phyloP scores from a whole-genome alignment of 2,888 invertebrate species.

The Agriotes lineatus region DNA sequence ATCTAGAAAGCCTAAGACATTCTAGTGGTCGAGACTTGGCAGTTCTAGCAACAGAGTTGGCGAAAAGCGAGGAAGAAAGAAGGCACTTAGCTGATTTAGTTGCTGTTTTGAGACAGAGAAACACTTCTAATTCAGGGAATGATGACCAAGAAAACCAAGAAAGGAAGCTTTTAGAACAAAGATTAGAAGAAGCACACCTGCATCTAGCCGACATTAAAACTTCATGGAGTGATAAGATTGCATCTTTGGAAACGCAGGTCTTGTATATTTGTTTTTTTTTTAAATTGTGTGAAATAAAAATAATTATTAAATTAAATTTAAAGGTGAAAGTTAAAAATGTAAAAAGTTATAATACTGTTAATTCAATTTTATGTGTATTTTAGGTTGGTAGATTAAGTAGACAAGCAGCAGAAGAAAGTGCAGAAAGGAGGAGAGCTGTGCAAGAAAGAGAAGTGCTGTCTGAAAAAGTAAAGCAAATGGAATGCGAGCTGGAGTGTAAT shows the following conservation, averaged over 20 bases:
- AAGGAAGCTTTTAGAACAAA: constrained; percentile 77
- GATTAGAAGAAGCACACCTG: constrained; percentile 86
- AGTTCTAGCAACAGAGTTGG: constrained; percentile 76
- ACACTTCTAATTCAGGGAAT: constrained; percentile 62
- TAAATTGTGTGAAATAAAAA: neutral
- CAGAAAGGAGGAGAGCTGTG: constrained; percentile 82
- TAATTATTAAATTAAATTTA: neutral
- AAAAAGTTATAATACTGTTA: neutral
- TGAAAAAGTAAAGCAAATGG: constrained; percentile 74
- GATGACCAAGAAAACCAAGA: constrained; percentile 66
- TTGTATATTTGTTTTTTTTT: constrained; percentile 35
- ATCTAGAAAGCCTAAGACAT: constrained; percentile 81
- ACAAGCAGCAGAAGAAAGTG: constrained; percentile 87
- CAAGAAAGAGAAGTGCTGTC: constrained; percentile 76
- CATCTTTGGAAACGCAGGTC: constrained; percentile 90
- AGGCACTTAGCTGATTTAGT: constrained; percentile 76
- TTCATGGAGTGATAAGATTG: constrained; percentile 92
- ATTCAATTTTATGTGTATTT: neutral
- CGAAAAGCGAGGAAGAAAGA: constrained; percentile 82
- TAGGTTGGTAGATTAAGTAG: constrained; percentile 83
- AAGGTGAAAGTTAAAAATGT: neutral
- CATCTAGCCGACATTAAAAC: constrained; percentile 91
- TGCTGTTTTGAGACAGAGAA: constrained; percentile 70
- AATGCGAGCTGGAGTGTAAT: constrained; percentile 76
- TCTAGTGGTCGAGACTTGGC: constrained; percentile 80